Percentiles rank a stretch among this genome's conserved stretches.
These are phyloP conservation scores for Megaceryle alcyon DNA, from an alignment of 2,797 vertebrate species.

Conservation along the genomic window DNA sequence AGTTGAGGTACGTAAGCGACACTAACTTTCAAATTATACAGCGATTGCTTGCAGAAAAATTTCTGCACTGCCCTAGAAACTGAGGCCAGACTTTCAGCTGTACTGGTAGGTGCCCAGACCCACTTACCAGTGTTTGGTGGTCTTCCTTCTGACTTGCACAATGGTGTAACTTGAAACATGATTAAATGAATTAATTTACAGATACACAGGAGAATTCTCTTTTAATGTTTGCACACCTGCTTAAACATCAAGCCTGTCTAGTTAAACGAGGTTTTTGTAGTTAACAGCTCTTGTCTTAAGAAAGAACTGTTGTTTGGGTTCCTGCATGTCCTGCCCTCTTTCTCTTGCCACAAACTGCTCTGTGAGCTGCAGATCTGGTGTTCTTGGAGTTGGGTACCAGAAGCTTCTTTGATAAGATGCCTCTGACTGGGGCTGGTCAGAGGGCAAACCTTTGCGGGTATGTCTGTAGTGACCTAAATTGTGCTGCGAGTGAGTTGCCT, in stretches of 20 bases:
- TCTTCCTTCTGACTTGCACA: background rate
- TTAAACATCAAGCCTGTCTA: background rate
- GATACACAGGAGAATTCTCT: background rate
- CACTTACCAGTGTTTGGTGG: background rate
- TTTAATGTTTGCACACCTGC: background rate
- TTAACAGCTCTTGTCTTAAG: background rate
- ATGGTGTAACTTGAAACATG: background rate
- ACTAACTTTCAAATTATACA: background rate
- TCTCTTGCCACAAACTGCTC: background rate
- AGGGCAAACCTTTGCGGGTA: background rate
- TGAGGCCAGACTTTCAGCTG: background rate
- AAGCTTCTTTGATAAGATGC: background rate
- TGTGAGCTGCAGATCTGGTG: background rate
- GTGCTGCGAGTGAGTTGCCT: background rate
- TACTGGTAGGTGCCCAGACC: background rate
- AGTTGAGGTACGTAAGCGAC: background rate
- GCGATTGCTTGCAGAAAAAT: background rate
- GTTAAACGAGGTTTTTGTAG: background rate
- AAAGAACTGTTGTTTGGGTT: background rate
- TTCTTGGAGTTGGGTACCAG: background rate
- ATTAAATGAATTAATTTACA: background rate
- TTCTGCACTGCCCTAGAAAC: background rate
- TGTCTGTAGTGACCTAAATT: background rate
- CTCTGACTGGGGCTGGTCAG: background rate
- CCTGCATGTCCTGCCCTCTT: accelerated